Conservation (phyloP, 2,888 invertebrate species). For the Leptinotarsa tumamoca region DNA sequence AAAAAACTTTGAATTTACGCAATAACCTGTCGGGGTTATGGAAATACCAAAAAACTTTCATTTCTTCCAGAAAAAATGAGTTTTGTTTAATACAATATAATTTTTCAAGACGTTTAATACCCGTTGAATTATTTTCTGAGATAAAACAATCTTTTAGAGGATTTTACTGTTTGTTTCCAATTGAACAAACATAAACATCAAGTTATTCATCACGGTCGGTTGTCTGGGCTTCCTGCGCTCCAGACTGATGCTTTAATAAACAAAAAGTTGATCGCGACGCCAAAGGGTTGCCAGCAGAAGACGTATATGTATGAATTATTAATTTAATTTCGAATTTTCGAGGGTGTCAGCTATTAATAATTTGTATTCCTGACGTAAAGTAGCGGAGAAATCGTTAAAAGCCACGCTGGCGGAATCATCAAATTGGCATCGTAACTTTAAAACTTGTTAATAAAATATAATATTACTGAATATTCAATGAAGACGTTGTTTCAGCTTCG, state of each 20-base stretch:
- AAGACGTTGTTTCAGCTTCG: constrained; percentile 20
- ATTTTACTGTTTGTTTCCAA: too few species aligned
- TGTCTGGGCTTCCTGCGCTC: constrained; percentile 12
- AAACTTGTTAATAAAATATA: constrained; percentile 40
- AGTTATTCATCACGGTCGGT: constrained; percentile 1
- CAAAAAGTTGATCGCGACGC: constrained; percentile 31
- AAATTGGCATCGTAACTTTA: constrained; percentile 37
- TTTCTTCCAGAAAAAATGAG: too few species aligned
- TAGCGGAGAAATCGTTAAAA: constrained; percentile 30
- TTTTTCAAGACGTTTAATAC: too few species aligned
- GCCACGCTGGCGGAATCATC: constrained; percentile 26
- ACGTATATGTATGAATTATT: constrained; percentile 40
- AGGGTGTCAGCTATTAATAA: constrained; percentile 34
- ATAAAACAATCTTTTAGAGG: too few species aligned
- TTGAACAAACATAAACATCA: not conserved
- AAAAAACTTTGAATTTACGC: too few species aligned
- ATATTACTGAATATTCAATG: constrained; percentile 36
- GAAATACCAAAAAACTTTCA: too few species aligned
- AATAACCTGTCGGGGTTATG: too few species aligned
- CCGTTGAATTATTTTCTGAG: too few species aligned
- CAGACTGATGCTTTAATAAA: constrained; percentile 37
- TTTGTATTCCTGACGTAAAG: constrained; percentile 38
- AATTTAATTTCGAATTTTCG: constrained; percentile 40
- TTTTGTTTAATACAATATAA: too few species aligned
- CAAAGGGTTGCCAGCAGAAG: constrained; percentile 35